Evolutionary conservation across 53 echinoderm and acorn worm species (phyloP), one percentile per base, ranked within the genome.

Genomic region (Crossaster papposus): DNA sequence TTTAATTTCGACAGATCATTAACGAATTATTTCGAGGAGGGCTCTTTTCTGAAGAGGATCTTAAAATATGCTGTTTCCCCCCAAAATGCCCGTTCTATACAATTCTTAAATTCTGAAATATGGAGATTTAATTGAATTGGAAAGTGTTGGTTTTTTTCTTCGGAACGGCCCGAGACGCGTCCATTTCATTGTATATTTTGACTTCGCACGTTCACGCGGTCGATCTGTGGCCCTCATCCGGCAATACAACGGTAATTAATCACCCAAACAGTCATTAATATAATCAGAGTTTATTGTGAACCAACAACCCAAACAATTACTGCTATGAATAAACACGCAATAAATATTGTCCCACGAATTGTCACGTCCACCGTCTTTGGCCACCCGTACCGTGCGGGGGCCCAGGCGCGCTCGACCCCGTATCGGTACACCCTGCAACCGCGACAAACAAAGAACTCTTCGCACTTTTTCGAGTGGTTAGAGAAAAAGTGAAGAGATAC

Each of bases 241-340:
- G 11, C 80, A 32, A 37, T 38, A 65, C 32, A 54, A 82, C 65
- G 36, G 82, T 65, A 82, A 82, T 82, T 65, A 65, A 82, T 82
- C 82, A 82, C 50, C 29, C 7, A 2, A 23, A 80, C 14, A 80
- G 50, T 54, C 58, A 80, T 80, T 80, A 32, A 80, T 80, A 31
- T 79, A 79, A 51, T 50, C 52, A 24, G 52, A 52, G 52, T 79
- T 79, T 79, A 79, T 79, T 79, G 79, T 51, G 52, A 29, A 7
- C 24, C n/a, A 51, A 23, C n/a, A 34, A 14, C 17, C 14, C 14
- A 26, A 44, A 18, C 9, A 51, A 7, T 44, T 36, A 12, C 75
- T 14, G 4, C 75, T 36, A 3, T n/a, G 23, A 18, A 51, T 51
- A 22, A 3, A 17, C 51, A 30, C 9, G 44, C 44, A 26, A 55